Conservation (phyloP, 2,888 invertebrate species). For the Dinocampus coccinellae region DNA sequence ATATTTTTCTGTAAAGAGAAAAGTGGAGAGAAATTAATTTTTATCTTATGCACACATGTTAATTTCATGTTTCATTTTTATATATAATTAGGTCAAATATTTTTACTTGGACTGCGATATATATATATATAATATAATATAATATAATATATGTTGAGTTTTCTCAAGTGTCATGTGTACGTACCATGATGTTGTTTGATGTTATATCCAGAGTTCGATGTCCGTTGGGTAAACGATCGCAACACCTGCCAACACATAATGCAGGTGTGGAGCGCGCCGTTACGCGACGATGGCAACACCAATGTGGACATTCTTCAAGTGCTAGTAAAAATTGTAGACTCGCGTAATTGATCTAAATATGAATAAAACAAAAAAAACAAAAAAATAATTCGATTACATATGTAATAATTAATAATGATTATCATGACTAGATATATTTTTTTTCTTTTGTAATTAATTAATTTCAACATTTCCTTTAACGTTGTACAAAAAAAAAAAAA, state of each 20-base stretch:
- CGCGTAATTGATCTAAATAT: background rate
- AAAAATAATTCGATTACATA: background rate
- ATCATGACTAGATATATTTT: background rate
- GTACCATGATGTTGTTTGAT: conserved; percentile 5
- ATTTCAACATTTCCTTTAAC: background rate
- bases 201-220: conserved; percentile 16
- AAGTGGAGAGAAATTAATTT: background rate
- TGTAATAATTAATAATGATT: background rate
- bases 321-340: background rate
- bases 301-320: conserved; percentile 12
- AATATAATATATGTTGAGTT: background rate
- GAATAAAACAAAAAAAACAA: background rate
- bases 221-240: conserved; percentile 23
- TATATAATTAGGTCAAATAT: background rate
- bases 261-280: conserved; percentile 26
- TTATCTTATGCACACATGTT: background rate
- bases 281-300: conserved; percentile 17
- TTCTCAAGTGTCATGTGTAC: background rate
- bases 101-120: background rate
- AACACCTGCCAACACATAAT: conserved; percentile 25
- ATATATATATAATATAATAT: no score
- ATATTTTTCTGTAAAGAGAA: background rate
- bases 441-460: background rate
- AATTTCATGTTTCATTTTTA: background rate
- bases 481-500: no score